Evolutionary conservation across 2,797 vertebrate genomes (phyloP).

Genomic region (Xiphophorus birchmanni): DNA sequence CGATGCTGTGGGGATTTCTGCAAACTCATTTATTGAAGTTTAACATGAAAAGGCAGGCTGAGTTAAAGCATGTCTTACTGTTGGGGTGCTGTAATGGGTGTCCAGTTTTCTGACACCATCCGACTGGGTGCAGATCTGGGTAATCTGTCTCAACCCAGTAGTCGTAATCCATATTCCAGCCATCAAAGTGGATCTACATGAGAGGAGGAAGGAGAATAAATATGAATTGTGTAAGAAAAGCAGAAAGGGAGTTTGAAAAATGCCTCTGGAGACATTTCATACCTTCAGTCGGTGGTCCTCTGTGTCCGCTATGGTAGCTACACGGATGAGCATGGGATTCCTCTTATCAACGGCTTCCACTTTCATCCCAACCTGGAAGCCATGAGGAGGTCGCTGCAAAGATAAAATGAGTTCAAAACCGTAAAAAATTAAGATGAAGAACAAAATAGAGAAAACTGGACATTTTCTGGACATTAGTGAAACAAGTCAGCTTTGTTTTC

Average conservation of each 20-base stretch:
- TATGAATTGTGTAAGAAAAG: background rate
- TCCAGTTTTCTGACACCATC: constrained; percentile 91
- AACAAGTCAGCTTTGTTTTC: background rate
- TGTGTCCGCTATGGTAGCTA: constrained; percentile 81
- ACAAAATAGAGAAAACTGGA: background rate
- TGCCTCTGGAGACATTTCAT: background rate
- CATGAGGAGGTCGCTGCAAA: constrained; percentile 86
- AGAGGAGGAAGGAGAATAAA: constrained; percentile 3
- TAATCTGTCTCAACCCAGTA: constrained; percentile 90
- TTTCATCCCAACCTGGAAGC: constrained; percentile 89
- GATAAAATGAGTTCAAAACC: background rate
- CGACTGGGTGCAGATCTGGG: constrained; percentile 87
- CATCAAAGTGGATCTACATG: constrained; percentile 88
- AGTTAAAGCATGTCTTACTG: constrained; percentile 67
- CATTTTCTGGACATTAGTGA: background rate
- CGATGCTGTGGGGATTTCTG: constrained; percentile 9
- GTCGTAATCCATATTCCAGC: constrained; percentile 87
- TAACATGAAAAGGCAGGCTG: background rate
- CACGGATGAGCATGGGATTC: constrained; percentile 91
- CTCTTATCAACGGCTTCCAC: constrained; percentile 90
- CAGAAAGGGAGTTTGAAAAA: background rate
- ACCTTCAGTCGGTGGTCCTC: constrained; percentile 91
- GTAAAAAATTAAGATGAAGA: background rate
- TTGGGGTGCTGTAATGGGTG: constrained; percentile 86
- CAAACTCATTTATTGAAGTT: constrained; percentile 28